Evolutionary conservation across 2,113 vertebrate species (phyloP), one percentile per base, ranked within the genome.

Genomic region (Leptodactylus fuscus): DNA sequence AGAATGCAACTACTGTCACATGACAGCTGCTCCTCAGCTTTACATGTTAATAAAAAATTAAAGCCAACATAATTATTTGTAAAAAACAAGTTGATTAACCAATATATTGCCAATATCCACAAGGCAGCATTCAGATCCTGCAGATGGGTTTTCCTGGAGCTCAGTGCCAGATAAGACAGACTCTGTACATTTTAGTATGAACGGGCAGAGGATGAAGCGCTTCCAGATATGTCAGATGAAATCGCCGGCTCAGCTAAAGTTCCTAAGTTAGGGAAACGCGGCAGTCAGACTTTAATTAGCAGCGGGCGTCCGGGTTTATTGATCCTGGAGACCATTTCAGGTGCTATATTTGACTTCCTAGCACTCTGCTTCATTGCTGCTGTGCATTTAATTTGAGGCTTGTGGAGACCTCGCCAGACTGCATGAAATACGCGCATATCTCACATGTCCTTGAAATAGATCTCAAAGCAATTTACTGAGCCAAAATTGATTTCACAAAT

Each of bases 391-490:
- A 84, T 76, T 76, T 48, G 73, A 46, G 71, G 16, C 73, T 84
- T 65, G 24, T 13, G 11, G 58, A 51, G 82, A 49, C 44, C 32
- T 53, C 46, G 15, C 60, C 75, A 53, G 60, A 22, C 75, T n/a
- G 58, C 34, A 41, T 62, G 60, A 85, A 53, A 79, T 10, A 20
- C 60, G 51, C 9, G 15, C 82, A 53, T 78, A 85, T 85, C 73
- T 85, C 74, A 16, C 29, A 85, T 38, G 58, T 18, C 83, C 74
- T 79, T 79, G 60, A 79, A 69, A 78, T 49, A 85, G 44, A 85
- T 85, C 83, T 85, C 83, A 85, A 85, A 85, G 83, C 83, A 85
- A 85, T 85, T 85, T 79, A 46, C 75, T 4, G 44, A 70, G 60
- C 18, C 29, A 69, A 85, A 85, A 85, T 85, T 53, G 82, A 85